Conservation (phyloP, 2,888 invertebrate species). For the Idaea biselata region DNA sequence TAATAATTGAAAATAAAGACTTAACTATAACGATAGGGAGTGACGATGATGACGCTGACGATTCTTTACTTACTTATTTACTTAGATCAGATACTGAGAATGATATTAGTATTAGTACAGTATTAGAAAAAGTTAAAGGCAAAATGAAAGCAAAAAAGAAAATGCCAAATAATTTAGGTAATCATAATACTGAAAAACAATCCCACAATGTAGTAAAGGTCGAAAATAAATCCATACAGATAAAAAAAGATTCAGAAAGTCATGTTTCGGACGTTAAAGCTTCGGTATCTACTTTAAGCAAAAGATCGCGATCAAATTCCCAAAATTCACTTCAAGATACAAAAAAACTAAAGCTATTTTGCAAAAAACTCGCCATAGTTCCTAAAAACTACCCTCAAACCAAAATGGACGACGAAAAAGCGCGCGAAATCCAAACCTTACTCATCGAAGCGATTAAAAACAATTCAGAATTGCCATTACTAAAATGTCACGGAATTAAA, state of each 20-base stretch:
- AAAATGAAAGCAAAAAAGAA: neutral
- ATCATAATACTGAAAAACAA: neutral
- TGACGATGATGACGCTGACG: neutral
- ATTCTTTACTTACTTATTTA: neutral
- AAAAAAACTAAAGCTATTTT: neutral
- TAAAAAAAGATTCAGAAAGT: neutral
- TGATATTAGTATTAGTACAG: neutral
- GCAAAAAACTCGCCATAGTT: slow-evolving; percentile 27
- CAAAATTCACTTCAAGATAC: neutral
- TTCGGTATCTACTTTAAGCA: neutral
- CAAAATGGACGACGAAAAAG: slow-evolving; percentile 21
- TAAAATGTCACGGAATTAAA: slow-evolving; percentile 53
- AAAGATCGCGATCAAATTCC: neutral
- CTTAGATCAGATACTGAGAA: neutral
- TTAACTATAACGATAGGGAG: neutral
- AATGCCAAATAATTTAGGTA: neutral
- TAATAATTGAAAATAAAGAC: neutral
- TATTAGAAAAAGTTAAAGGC: neutral
- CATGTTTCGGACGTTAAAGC: neutral
- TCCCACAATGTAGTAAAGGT: neutral
- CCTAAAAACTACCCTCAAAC: slow-evolving; percentile 27
- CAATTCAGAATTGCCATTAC: slow-evolving; percentile 35
- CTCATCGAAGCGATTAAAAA: slow-evolving; percentile 37
- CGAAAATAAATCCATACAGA: neutral
- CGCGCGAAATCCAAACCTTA: slow-evolving; percentile 28